phyloP scores from a whole-genome alignment of 1,140 invertebrate genomes.

The Ptiloglossa arizonensis region DNA sequence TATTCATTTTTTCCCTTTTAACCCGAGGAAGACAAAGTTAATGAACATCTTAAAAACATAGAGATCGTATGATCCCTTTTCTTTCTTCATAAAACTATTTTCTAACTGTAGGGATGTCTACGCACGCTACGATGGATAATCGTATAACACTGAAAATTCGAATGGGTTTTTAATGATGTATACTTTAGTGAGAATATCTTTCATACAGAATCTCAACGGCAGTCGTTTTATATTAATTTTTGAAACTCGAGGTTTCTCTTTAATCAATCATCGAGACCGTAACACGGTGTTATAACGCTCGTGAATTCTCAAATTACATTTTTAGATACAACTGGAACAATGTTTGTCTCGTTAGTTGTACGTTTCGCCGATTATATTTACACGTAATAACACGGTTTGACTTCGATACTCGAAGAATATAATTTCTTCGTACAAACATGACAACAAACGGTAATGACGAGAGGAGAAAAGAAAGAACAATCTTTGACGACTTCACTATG shows the following conservation, averaged over 20 bases:
- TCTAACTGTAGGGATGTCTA: constrained; percentile 31
- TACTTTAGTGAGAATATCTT: constrained; percentile 26
- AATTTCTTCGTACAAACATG: background rate
- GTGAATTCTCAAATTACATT: background rate
- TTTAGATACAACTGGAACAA: background rate
- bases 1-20: constrained; percentile 1
- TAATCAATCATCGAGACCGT: constrained; percentile 6
- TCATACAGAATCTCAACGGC: constrained; percentile 37
- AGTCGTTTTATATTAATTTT: constrained; percentile 27
- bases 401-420: background rate
- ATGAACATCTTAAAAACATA: constrained; percentile 17
- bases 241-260: constrained; percentile 17
- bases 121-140: constrained; percentile 10
- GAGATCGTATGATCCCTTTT: background rate
- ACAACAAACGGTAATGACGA: background rate
- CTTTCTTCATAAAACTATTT: background rate
- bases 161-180: background rate
- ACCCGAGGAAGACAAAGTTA: constrained; percentile 44
- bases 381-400: background rate
- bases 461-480: background rate
- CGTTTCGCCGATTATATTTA: background rate
- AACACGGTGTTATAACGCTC: background rate
- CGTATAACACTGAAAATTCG: constrained; percentile 16
- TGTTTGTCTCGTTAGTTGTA: background rate
- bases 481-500: background rate